phyloP scores from a whole-genome alignment of 2,797 vertebrate genomes.

The Denticeps clupeoides region DNA sequence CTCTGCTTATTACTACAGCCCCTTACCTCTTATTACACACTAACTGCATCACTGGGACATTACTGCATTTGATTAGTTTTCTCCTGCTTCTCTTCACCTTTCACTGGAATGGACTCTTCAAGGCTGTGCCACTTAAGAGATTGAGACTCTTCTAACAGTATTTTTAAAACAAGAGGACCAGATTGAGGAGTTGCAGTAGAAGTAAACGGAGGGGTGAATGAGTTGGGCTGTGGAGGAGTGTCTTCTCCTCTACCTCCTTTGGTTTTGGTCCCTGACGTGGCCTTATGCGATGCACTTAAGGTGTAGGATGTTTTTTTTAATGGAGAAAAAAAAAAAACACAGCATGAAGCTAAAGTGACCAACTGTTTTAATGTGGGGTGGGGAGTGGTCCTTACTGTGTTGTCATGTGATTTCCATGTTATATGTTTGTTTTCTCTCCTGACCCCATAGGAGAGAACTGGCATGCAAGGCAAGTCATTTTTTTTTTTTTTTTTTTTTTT shows the following conservation, averaged over 20 bases:
- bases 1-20: too few species aligned
- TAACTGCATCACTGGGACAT: too few species aligned
- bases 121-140: constrained; percentile 49
- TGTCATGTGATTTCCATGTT: background rate
- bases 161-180: too few species aligned
- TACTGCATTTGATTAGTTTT: too few species aligned
- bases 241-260: background rate
- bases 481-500: constrained; percentile 33
- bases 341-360: background rate
- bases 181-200: too few species aligned
- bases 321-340: background rate
- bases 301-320: background rate
- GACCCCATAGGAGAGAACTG: constrained; percentile 16
- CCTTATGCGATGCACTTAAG: background rate
- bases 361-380: background rate
- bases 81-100: too few species aligned
- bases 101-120: too few species aligned
- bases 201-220: background rate
- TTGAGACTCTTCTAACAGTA: constrained; percentile 59
- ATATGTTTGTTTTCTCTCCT: background rate
- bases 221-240: background rate
- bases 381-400: background rate
- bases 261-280: background rate
- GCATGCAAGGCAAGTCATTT: constrained; percentile 55
- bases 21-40: too few species aligned